Percentiles rank a stretch among this genome's conserved stretches.
Evolutionary conservation across 2,797 vertebrate species (phyloP).

Genomic region (Heliangelus exortis): DNA sequence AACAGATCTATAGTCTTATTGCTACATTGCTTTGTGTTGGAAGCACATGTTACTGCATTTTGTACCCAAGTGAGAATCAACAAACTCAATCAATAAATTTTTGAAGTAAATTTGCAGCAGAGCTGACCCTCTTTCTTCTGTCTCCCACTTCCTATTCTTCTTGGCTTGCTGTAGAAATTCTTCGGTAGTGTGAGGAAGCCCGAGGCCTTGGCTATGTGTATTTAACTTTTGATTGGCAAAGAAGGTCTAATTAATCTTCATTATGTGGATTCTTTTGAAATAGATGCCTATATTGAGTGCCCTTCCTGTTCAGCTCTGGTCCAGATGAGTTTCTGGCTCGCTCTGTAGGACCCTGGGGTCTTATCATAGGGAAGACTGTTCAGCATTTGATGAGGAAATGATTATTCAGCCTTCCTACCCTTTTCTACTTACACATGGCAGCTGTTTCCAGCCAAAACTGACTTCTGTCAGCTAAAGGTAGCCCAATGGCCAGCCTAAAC

Average conservation of each 20-base stretch:
- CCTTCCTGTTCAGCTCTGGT: conserved; percentile 63
- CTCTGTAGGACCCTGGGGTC: conserved; percentile 58
- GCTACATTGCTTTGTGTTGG: not conserved
- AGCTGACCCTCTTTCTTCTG: not conserved
- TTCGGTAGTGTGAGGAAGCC: not conserved
- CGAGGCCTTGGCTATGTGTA: conserved; percentile 23
- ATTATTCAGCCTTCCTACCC: conserved; percentile 18
- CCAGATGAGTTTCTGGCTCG: conserved; percentile 62
- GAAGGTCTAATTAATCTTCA: conserved; percentile 74
- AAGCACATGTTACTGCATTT: not conserved
- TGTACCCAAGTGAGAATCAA: not conserved
- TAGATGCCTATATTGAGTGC: conserved; percentile 37
- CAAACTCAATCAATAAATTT: not conserved
- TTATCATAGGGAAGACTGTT: conserved; percentile 23
- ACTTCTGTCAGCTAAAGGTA: not conserved
- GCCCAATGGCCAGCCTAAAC: not conserved
- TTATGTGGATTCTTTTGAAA: conserved; percentile 62
- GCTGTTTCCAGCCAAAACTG: conserved; percentile 39
- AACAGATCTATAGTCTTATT: not conserved
- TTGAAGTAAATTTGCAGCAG: not conserved
- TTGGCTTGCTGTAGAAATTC: conserved; percentile 3
- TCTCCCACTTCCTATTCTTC: not conserved
- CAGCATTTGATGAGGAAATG: conserved; percentile 45
- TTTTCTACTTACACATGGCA: not conserved
- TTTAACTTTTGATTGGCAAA: conserved; percentile 48